Base-by-base conservation (phyloP, 1,140 invertebrate genomes). In the Lerema accius region DNA sequence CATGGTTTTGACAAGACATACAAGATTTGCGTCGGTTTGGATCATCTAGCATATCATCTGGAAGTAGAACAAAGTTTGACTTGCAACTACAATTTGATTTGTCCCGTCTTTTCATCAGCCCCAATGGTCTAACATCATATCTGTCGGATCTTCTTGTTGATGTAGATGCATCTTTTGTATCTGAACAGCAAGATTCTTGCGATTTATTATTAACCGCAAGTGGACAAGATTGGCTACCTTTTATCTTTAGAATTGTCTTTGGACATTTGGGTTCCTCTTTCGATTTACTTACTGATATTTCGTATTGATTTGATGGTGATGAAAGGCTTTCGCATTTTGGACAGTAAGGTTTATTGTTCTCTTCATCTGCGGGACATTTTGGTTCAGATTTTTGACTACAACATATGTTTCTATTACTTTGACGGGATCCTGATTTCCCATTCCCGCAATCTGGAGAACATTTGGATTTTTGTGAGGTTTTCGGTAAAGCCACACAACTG, bases 71-170 rank as follows among this genome's bases (percentile, higher is more conserved):
- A 17, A 71, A 45, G 35, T 76, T 71, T 63, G 73, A 76, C 23
- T 62, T 28, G 23, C 73, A 74, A 0, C 59, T 45, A 19, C 71
- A 74, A 7, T 17, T 10, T 16, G 11, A 7, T 45, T 63, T 65
- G 45, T 63, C 56, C 28, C 17, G 13, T 14, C 42, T 10, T 7
- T 23, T 48, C 5, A 75, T 14, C 28, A 71, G 67, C 11, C 40
- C 50, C 4, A 75, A 15, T 0, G 70, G 64, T 46, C 77, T 73
- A 2, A 76, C 72, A 37, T 79, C 76, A 51, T 75, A 79, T 26
- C 66, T 66, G 23, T 72, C 66, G 11, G 69, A 67, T 51, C 64
- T 59, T 45, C 65, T 68, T 0, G 77, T 77, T 0, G 13, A 53
- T 0, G 77, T 80, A 0, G 48, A 16, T 0, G 60, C 70, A 32